These are phyloP conservation scores for Heliangelus exortis DNA, from an alignment of 2,797 vertebrate species.

Conservation along the genomic window DNA sequence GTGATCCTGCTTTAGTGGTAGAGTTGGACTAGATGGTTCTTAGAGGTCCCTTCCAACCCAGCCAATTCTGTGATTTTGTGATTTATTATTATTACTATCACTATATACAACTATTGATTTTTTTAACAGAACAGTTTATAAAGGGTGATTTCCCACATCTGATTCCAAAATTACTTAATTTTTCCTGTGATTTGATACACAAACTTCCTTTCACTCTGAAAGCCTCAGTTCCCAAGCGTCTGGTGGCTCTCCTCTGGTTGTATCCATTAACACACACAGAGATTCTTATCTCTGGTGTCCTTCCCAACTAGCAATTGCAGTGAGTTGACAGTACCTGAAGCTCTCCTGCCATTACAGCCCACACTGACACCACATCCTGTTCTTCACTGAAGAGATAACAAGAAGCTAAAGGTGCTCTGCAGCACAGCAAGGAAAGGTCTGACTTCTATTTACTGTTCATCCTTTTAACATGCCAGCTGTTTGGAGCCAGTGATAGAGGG, in stretches of 20 bases:
- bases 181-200: not conserved
- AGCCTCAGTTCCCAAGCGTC: not conserved
- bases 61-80: no score
- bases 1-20: no score
- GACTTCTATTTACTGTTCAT: not conserved
- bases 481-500: not conserved
- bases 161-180: not conserved
- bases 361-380: not conserved
- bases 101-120: not conserved
- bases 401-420: not conserved
- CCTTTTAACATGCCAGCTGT: not conserved
- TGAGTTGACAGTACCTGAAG: not conserved
- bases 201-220: not conserved
- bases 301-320: not conserved
- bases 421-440: not conserved
- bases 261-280: not conserved
- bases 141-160: not conserved
- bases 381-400: not conserved
- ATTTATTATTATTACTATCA: not conserved
- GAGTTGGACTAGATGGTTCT: no score
- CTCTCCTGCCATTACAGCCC: not conserved
- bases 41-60: no score
- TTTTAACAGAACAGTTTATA: not conserved
- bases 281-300: not conserved
- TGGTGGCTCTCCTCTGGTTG: not conserved